Base-by-base conservation (phyloP, 2,797 vertebrate genomes). In the Gymnodraco acuticeps region DNA sequence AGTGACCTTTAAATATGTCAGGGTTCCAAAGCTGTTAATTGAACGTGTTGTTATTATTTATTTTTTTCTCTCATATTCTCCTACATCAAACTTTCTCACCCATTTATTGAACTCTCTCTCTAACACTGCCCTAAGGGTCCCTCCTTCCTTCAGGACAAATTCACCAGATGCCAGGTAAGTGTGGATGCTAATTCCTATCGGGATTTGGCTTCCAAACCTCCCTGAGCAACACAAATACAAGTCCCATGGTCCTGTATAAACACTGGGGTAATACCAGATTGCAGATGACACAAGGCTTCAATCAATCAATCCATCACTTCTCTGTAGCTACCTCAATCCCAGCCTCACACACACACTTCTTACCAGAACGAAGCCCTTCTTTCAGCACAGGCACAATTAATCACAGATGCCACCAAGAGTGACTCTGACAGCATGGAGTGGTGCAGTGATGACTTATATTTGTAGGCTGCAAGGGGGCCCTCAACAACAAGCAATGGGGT, bases 251-350 rank as follows among this genome's bases (percentile, higher is more conserved):
- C 64, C 48, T 38, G 23, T 80, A 75, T 71, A 58, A 85, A 59
- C 20, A 53, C 60, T 7, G 38, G 60, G 51, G 55, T 77, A 75
- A 67, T 69, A 74, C 58, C 73, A 80, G 56, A 85, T 71, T 77
- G 55, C 70, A 83, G 65, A 83, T 73, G 58, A 76, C 75, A 88
- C 73, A 62, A 80, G 43, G 31, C 59, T 85, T 88, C 63, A 79
- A 73, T 86, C 70, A 63, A 78, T 84, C 61, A 78, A 80, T 54
- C 56, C 66, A 77, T 78, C 73, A 78, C 45, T 47, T 60, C 46
- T 74, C 60, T 48, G 45, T 27, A 41, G n/a, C 70, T 48, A 55
- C 54, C 50, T 70, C 47, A 14, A 66, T 5, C 46, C 64, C 61
- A 62, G n/a, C 63, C 43, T 53, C 68, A 75, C 59, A 65, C 55